phyloP scores from a whole-genome alignment of 2,113 vertebrate species.

The Eubucco bourcierii region DNA sequence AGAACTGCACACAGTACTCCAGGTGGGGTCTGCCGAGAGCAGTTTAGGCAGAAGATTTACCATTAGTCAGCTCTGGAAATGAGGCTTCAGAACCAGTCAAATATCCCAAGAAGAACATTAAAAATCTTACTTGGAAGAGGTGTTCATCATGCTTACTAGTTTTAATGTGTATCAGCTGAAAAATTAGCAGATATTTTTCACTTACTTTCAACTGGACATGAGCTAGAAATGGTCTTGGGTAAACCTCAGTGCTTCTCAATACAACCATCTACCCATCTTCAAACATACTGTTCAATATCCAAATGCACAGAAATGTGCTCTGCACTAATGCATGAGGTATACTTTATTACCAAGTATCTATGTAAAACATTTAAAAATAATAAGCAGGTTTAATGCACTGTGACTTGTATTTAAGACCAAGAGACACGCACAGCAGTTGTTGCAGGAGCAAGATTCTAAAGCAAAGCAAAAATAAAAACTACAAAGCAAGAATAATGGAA shows the following conservation, averaged over 20 bases:
- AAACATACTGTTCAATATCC: neutral
- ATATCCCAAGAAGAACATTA: neutral
- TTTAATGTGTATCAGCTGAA: neutral
- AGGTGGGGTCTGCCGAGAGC: too few relatives aligned
- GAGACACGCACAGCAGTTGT: neutral
- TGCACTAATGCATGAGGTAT: neutral
- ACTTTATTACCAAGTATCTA: neutral
- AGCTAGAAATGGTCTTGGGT: neutral
- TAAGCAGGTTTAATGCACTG: neutral
- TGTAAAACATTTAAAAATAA: neutral
- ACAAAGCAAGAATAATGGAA: conserved; percentile 24
- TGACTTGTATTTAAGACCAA: neutral
- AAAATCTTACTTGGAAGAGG: neutral
- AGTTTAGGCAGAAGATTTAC: neutral
- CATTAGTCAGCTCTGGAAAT: neutral
- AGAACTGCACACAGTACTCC: too few relatives aligned
- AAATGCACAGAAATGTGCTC: neutral
- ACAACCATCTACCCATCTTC: neutral
- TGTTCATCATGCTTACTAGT: neutral
- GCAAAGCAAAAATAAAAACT: conserved; percentile 4
- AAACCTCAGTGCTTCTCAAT: neutral
- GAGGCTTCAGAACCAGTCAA: neutral
- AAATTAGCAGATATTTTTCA: neutral
- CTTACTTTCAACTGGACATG: neutral
- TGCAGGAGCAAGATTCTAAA: neutral